These are phyloP conservation scores for Anarhynchus alexandrinus DNA, from an alignment of 2,113 vertebrate species.

Conservation along the genomic window DNA sequence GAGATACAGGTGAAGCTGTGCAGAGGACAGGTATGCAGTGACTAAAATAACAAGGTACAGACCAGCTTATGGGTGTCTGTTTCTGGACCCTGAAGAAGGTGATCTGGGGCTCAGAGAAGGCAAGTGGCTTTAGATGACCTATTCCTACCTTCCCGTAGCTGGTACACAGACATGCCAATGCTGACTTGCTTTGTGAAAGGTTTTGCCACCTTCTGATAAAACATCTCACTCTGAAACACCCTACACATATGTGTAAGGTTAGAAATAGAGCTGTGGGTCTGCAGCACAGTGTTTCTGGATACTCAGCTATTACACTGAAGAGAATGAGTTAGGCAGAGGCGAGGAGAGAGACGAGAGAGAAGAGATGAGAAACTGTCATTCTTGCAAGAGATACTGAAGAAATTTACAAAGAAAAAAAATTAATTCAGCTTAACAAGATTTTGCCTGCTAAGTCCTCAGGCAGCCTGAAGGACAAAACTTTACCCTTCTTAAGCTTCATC, in stretches of 20 bases:
- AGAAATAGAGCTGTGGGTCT: not conserved
- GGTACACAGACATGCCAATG: not conserved
- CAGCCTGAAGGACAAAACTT: constrained; percentile 29
- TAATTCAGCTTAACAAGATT: constrained; percentile 16
- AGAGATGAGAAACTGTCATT: not conserved
- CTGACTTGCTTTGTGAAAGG: not conserved
- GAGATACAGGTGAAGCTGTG: not conserved
- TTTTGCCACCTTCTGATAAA: not conserved
- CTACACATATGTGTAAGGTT: not conserved
- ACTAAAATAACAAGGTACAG: not conserved
- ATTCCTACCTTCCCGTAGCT: not conserved
- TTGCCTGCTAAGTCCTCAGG: not conserved
- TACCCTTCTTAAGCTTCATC: not conserved
- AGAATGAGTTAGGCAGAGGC: not conserved
- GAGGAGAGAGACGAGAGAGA: not conserved
- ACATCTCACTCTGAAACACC: not conserved
- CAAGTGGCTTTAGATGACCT: not conserved
- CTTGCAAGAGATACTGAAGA: not conserved
- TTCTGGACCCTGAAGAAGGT: not conserved
- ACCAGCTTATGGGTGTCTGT: not conserved
- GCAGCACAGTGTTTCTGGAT: not conserved
- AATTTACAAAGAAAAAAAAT: not conserved
- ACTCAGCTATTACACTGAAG: not conserved
- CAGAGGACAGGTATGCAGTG: not conserved
- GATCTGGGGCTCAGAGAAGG: not conserved